Conservation (phyloP, 2,797 vertebrate species). For the Artibeus jamaicensis region DNA sequence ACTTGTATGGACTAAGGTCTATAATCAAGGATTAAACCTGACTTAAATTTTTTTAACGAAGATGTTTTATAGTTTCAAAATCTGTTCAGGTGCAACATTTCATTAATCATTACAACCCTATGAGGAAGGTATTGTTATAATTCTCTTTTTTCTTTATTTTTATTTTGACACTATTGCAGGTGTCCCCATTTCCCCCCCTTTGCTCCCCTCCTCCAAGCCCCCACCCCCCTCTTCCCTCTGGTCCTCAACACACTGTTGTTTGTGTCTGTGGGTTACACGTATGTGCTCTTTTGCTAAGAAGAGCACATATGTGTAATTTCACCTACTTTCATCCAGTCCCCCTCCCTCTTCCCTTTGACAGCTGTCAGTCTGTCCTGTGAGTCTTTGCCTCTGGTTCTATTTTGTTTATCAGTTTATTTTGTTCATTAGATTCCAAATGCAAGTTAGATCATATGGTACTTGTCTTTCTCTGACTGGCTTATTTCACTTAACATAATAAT, state of each 20-base stretch:
- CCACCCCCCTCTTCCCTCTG: background rate
- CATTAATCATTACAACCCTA: background rate
- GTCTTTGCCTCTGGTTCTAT: background rate
- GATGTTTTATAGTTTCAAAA: constrained; percentile 1
- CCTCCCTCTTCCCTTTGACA: background rate
- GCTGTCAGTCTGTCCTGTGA: background rate
- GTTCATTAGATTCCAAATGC: background rate
- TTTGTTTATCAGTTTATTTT: background rate
- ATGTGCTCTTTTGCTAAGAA: background rate
- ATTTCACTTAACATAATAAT: background rate
- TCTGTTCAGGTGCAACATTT: background rate
- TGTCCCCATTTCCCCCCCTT: background rate
- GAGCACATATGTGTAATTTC: too few relatives aligned
- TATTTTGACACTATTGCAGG: background rate
- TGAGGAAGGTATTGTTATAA: background rate
- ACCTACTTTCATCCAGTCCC: background rate
- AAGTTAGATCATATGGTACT: background rate
- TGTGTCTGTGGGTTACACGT: background rate
- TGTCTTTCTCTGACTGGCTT: background rate
- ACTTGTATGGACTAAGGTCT: constrained; percentile 37
- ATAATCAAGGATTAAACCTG: background rate
- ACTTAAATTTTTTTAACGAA: background rate
- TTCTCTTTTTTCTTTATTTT: background rate
- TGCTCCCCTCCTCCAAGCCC: background rate
- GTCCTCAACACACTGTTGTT: background rate